These are phyloP conservation scores for Phrynosoma blainvillii DNA, from an alignment of 2,113 vertebrate species.

Conservation along the genomic window DNA sequence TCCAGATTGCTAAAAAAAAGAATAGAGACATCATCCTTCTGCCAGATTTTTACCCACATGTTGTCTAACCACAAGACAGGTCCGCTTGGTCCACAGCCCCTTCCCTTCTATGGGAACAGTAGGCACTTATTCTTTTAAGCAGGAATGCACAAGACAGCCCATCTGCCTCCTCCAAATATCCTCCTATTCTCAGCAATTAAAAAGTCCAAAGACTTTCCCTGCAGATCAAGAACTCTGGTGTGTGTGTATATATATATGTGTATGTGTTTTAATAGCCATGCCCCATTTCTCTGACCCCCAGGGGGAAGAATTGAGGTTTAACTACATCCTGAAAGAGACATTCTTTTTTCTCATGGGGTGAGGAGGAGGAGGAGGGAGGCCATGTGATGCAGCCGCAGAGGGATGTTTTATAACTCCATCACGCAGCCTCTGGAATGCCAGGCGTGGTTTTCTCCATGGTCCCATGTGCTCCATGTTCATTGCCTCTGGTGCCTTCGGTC, in stretches of 20 bases:
- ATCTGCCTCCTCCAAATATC: background rate
- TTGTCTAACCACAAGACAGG: background rate
- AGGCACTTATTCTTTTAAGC: background rate
- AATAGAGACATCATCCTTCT: background rate
- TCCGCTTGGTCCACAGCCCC: background rate
- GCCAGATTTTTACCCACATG: background rate
- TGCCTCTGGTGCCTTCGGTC: accelerated
- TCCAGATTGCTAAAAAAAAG: background rate
- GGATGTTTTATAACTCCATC: constrained; percentile 34
- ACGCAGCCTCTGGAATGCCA: constrained; percentile 16
- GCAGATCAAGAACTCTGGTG: background rate
- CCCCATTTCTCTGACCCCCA: constrained; percentile 16
- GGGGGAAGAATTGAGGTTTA: constrained; percentile 20
- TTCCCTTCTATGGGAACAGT: background rate
- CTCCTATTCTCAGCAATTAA: background rate
- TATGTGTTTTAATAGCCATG: constrained; percentile 1
- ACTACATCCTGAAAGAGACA: constrained; percentile 24
- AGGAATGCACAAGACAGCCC: background rate
- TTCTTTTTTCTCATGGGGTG: constrained; percentile 11
- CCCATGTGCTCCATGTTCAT: background rate
- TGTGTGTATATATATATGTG: too few relatives aligned
- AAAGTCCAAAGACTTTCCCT: background rate
- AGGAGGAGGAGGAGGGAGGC: background rate
- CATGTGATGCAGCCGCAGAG: background rate
- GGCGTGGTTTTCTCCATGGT: background rate